Evolutionary conservation across 2,113 vertebrate species (phyloP), one percentile per base, ranked within the genome.

Genomic region (Oreochromis aureus): DNA sequence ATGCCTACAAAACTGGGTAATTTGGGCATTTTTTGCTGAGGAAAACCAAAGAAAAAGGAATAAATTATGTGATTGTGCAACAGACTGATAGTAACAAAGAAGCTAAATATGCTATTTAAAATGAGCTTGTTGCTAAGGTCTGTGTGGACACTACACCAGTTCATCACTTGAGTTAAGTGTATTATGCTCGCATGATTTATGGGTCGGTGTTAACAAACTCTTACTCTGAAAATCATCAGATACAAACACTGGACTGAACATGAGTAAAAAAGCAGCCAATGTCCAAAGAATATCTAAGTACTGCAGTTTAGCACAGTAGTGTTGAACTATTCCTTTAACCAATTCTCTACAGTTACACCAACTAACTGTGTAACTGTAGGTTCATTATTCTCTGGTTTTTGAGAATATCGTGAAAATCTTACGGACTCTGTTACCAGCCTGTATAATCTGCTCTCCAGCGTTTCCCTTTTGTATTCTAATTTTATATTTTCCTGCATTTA

Each of bases 401-500:
- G 44, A 48, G 24, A 18, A 48, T 11, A 48, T 48, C 0, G 24
- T 76, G 0, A 30, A 76, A 76, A 76, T 18, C 46, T 76, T 10
- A 30, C 0, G 1, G 41, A 76, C 15, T 30, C 41, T 73, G 69
- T 73, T 27, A 76, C 10, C 71, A 51, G 44, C 16, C 71, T 32
- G 6, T 78, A 51, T 78, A 32, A 78, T 78, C 44, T 51, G 44
- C 24, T 78, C 9, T 8, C 10, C 73, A 32, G 15, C 4, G 1
- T 51, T 78, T 51, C 73, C 46, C 27, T 78, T 22, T 51, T n/a
- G 27, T n/a, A 78, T 78, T 78, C 71, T 51, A 22, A 41, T 24
- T 59, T 30, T 59, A 41, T 41, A 3, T 78, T n/a, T 53, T 34
- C 27, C 2, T 22, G 36, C 22, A 8, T 44, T 94, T 94, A 99